Base-by-base conservation (phyloP, 2,113 vertebrate species). In the Chlamydotis undulata region DNA sequence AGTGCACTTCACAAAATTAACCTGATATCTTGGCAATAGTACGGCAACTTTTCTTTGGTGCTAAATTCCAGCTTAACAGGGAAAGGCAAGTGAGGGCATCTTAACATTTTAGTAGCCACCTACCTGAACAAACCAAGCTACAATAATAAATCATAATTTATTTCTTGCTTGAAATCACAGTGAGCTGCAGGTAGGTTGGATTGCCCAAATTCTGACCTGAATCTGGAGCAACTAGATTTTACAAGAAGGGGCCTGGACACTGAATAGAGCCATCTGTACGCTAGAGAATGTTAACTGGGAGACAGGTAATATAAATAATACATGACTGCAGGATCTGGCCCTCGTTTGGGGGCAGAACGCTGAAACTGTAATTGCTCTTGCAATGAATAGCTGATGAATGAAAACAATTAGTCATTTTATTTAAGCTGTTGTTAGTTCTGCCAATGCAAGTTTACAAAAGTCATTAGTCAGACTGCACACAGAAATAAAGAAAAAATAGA, bases 341-440 rank as follows among this genome's bases (percentile, higher is more conserved):
- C 49, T 90, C n/a, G 26, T 85, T 76, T 93, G 75, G 87, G 89
- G 87, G 90, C 89, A 94, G 87, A 91, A 67, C 3, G 2, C 70
- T 82, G 91, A 77, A 94, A 84, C 78, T 95, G 2, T 94, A 96
- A 97, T 95, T 96, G 89, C 50, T 91, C 67, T 85, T 80, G 84
- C 78, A 85, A 91, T 94, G 74, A 96, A 87, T 81, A 76, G 83
- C 41, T 80, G 93, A 91, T 94, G 94, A 94, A 96, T 85, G 84
- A 96, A 96, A 93, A 95, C 87, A 95, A 96, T 96, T 96, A 97
- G 93, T 96, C 91, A 91, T 82, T 96, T 95, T 75, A 85, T 94
- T 95, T 84, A 91, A 91, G 69, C 89, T 82, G 61, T 37, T 92
- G 76, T 86, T 94, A 49, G 29, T 50, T 82, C 89, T 95, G 90